Base-by-base conservation (phyloP, 2,797 vertebrate species). In the Anabacerthia variegaticeps region DNA sequence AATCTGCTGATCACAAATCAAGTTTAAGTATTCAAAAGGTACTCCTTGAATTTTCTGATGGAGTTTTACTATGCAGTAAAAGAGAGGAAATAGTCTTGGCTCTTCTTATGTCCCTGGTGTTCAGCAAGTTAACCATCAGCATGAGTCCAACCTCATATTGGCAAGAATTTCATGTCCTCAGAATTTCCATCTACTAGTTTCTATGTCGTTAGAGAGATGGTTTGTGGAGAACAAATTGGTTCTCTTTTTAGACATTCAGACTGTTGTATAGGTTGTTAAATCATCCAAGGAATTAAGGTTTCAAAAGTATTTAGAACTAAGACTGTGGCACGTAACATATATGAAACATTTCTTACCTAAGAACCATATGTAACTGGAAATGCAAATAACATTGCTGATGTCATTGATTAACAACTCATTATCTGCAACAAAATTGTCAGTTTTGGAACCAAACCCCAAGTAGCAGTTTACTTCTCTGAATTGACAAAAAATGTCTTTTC, bases 71-170 rank as follows among this genome's bases (percentile, higher is more conserved):
- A 58, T 59, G 83, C 91, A 95, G 73, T 96, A 98, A 97, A 97
- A 97, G 79, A 94, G 58, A 97, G 97, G 97, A 98, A 98, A 97
- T 94, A 79, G 23, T 67, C 81, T 97, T 96, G 94, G 96, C 97
- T 94, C 84, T 85, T 96, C 72, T 87, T 71, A 46, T 18, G 14
- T 86, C 92, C 83, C 89, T 85, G 78, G 84, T 52, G 46, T 92
- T 98, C 82, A 80, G 71, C 90, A 96, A 97, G 95, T 92, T 96
- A 97, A 91, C 72, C 61, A 92, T 93, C 95, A 96, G 89, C 74
- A 44, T 9, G 71, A 95, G 87, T 75, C 94, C 94, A 92, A 77
- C 93, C 90, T 97, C 91, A 68, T 21, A 18, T 30, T 98, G 96
- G 96, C 96, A 93, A 95, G 76, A 96, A 69, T 83, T 39, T 91